Evolutionary conservation across 64 coral and sea anemone species (phyloP), one percentile per base, ranked within the genome.

Genomic region (Exaiptasia diaphana): DNA sequence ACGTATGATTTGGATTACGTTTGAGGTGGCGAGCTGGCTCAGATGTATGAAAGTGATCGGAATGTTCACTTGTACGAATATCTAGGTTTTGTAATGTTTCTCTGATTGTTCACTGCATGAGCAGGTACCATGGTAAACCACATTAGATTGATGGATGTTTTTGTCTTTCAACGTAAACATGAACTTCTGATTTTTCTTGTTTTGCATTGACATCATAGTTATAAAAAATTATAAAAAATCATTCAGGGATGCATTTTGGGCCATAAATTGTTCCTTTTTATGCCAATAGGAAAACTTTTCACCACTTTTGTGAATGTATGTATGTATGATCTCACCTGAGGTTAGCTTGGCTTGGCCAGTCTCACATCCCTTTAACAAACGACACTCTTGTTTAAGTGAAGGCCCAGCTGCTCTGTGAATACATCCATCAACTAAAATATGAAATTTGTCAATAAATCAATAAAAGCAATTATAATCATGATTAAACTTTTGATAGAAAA

Each of bases 381-480:
- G 40, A 64, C 95, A 99, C 65, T 99, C 95, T 44, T 63, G 35
- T 14, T 33, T 17, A 29, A 99, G 44, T 9, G 43, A 88, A 2
- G 53, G 20, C 17, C 95, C 95, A 67, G 95, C 95, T 35, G 95
- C 95, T 36, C 90, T 90, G 50, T 99, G 95, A 63, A 99, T 99
- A 55, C 95, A 99, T 7, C 95, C 95, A 89, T 99, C 95, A 82
- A 99, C 95, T 99, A n/a, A n/a, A 72, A 78, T 15, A 59, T 55
- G n/a, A 40, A 58, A 26, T n/a, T 15, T 54, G 27, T 10, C 2
- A 38, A 58, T 28, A 38, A n/a, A 26, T 53, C 0, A 63, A 26
- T 28, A 5, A 41, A 32, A 44, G 15, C 23, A 34, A 50, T 17
- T 9, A 12, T 31, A 10, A 38, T 86, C 4, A 32, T 13, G 41